Evolutionary conservation across 2,888 invertebrate genomes (phyloP).

Genomic region (Cantharis nigra): DNA sequence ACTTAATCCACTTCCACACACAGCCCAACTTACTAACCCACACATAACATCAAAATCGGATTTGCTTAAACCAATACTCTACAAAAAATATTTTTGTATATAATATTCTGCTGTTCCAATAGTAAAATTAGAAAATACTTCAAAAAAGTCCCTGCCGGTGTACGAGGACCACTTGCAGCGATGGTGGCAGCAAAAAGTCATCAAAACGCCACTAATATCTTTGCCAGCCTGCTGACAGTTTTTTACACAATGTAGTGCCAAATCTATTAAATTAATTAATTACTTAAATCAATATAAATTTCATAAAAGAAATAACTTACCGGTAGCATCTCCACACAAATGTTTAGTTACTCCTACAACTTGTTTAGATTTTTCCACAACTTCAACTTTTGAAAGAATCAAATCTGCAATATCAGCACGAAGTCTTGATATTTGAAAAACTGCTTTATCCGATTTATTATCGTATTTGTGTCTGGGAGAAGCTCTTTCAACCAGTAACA

Average conservation of each 20-base stretch:
- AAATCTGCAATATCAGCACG: conserved; percentile 84
- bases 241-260: conserved; percentile 71
- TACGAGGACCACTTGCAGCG: conserved; percentile 75
- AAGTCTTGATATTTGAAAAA: conserved; percentile 33
- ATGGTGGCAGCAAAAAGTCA: conserved; percentile 93
- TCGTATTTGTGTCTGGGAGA: conserved; percentile 83
- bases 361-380: conserved; percentile 53
- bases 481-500: conserved; percentile 78
- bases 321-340: conserved; percentile 87
- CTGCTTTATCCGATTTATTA: conserved; percentile 60
- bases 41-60: conserved; percentile 76
- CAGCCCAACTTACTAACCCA: conserved; percentile 88
- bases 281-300: neutral
- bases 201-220: conserved; percentile 63
- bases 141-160: conserved; percentile 68
- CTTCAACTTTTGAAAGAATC: conserved; percentile 61
- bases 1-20: conserved; percentile 74
- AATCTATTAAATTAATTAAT: conserved; percentile 58
- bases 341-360: conserved; percentile 86
- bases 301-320: conserved; percentile 52
- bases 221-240: conserved; percentile 51
- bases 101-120: neutral
- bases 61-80: conserved; percentile 62
- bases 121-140: conserved; percentile 38
- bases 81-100: conserved; percentile 31